These are phyloP conservation scores for Furcifer pardalis DNA, from an alignment of 2,797 vertebrate species.

Conservation along the genomic window DNA sequence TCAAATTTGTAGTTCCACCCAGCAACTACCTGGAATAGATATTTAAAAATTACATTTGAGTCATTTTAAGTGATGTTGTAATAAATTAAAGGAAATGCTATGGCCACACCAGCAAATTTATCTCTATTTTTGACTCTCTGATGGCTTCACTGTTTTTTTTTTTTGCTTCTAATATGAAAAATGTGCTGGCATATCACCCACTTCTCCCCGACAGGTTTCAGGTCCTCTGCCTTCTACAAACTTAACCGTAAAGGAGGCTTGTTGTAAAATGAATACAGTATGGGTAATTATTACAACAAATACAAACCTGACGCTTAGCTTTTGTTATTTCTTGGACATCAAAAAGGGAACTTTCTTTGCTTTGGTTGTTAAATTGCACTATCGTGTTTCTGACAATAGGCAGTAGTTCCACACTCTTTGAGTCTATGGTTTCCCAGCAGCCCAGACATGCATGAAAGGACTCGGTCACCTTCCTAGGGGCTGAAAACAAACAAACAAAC, in stretches of 20 bases:
- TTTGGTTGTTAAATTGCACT: constrained; percentile 77
- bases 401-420: constrained; percentile 71
- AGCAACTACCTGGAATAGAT: constrained; percentile 82
- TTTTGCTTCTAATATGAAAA: background rate
- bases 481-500: too few species aligned
- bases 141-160: background rate
- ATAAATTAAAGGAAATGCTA: background rate
- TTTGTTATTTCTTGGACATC: constrained; percentile 59
- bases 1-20: constrained; percentile 81
- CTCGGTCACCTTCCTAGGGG: constrained; percentile 23
- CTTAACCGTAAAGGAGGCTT: background rate
- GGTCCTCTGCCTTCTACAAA: background rate
- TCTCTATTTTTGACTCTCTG: background rate
- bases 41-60: constrained; percentile 31
- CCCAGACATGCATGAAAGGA: constrained; percentile 74
- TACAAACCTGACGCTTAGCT: constrained; percentile 73
- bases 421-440: constrained; percentile 75
- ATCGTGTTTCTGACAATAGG: constrained; percentile 75
- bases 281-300: constrained; percentile 27
- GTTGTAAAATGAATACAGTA: background rate
- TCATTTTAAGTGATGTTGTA: background rate
- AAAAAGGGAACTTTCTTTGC: constrained; percentile 75
- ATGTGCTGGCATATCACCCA: background rate
- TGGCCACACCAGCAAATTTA: background rate
- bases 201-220: background rate